Evolutionary conservation across 2,797 vertebrate species (phyloP).

Genomic region (Rhynchonycteris naso): DNA sequence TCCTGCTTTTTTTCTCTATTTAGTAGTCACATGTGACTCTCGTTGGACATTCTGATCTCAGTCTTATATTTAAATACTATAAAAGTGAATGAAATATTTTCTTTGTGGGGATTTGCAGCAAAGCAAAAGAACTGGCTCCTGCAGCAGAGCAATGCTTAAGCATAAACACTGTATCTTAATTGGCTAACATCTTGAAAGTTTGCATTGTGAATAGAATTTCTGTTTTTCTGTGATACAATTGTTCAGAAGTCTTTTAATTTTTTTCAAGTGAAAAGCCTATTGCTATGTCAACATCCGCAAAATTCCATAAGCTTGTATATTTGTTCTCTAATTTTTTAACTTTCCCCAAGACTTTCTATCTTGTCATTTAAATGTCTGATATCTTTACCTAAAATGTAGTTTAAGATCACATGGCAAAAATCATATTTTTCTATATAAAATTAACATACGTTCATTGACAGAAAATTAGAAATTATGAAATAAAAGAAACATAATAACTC

Average conservation of each 20-base stretch:
- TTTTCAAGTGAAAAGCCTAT: neutral
- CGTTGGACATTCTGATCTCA: conserved; percentile 53
- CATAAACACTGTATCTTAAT: neutral
- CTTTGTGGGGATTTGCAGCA: neutral
- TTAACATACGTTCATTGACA: neutral
- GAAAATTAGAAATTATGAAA: neutral
- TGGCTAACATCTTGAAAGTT: neutral
- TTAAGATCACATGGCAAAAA: conserved; percentile 2
- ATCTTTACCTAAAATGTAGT: neutral
- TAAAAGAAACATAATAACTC: neutral
- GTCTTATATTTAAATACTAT: neutral
- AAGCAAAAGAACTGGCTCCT: neutral
- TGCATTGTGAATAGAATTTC: neutral
- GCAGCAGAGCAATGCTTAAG: neutral
- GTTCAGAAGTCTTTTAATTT: neutral
- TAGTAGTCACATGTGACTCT: conserved; percentile 7
- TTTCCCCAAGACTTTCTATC: neutral
- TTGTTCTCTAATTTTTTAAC: neutral
- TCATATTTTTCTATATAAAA: neutral
- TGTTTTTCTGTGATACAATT: neutral
- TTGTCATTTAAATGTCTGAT: neutral
- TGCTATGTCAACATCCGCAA: neutral
- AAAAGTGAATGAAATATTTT: conserved; percentile 60
- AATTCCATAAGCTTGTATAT: neutral
- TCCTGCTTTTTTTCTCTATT: conserved; percentile 72